These are phyloP conservation scores for Pedionomus torquatus DNA, from an alignment of 2,113 vertebrate species.

Conservation along the genomic window DNA sequence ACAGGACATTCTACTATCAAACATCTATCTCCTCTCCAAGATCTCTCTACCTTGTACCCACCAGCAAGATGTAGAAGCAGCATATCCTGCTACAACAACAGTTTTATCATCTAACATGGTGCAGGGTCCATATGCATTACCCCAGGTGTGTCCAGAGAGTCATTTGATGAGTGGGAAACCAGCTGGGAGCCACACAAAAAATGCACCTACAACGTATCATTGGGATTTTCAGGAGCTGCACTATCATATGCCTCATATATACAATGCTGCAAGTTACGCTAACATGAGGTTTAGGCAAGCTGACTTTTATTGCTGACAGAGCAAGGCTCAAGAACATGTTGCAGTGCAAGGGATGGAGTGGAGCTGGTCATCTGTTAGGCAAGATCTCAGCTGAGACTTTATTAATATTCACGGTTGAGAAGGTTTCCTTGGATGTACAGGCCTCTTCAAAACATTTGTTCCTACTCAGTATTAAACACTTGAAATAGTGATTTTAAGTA, in stretches of 20 bases:
- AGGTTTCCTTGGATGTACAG: background rate
- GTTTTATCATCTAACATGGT: background rate
- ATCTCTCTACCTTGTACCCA: background rate
- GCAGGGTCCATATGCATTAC: background rate
- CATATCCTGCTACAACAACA: background rate
- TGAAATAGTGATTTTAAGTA: background rate
- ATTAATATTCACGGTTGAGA: background rate
- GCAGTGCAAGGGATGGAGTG: background rate
- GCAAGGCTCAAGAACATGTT: background rate
- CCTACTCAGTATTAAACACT: background rate
- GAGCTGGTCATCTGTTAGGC: slow-evolving; percentile 32
- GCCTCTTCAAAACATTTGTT: background rate
- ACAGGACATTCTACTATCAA: background rate
- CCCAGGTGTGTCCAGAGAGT: background rate
- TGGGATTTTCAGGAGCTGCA: background rate
- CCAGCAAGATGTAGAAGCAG: background rate
- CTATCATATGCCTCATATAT: background rate
- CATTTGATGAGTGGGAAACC: background rate
- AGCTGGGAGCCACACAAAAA: background rate
- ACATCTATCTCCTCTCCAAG: background rate
- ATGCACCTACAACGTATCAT: background rate
- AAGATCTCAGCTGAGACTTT: background rate
- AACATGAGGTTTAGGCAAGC: background rate
- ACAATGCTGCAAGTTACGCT: background rate
- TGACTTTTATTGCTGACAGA: slow-evolving; percentile 2